Percentiles rank a stretch among this genome's conserved stretches.
Conservation (phyloP, 2,113 vertebrate species). For the Callipepla californica region DNA sequence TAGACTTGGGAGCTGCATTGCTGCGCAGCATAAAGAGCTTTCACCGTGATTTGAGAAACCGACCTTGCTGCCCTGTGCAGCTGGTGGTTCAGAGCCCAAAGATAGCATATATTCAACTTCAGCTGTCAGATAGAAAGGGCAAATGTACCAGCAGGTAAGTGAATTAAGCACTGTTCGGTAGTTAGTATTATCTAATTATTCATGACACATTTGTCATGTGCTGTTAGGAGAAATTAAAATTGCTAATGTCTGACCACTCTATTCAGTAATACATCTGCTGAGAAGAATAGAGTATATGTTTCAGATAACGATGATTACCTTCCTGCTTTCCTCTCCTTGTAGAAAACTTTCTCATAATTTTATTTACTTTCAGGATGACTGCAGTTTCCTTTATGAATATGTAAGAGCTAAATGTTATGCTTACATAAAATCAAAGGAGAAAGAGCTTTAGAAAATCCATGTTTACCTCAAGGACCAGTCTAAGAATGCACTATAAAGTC, state of each 20-base stretch:
- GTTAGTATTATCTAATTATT: constrained; percentile 66
- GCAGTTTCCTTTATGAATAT: not conserved
- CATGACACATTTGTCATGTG: constrained; percentile 45
- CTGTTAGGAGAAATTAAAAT: constrained; percentile 54
- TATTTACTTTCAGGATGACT: not conserved
- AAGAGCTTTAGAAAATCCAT: not conserved
- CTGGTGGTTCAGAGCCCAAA: constrained; percentile 29
- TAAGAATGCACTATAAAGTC: not conserved
- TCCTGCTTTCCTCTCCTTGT: not conserved
- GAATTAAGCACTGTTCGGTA: constrained; percentile 61
- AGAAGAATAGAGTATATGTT: not conserved
- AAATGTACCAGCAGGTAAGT: constrained; percentile 28
- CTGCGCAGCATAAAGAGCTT: not conserved
- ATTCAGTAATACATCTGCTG: not conserved
- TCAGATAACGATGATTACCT: not conserved
- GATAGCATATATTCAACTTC: constrained; percentile 39
- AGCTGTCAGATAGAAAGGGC: constrained; percentile 64
- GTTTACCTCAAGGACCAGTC: not conserved
- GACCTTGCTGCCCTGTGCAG: constrained; percentile 17
- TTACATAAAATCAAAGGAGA: not conserved
- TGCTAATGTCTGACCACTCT: not conserved
- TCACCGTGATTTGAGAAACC: not conserved
- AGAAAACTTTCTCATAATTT: not conserved
- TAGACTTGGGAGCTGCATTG: not conserved
- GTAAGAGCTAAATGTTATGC: not conserved